These are phyloP conservation scores for Palloptera scutellata DNA, from an alignment of 2,888 invertebrate genomes.

Conservation along the genomic window DNA sequence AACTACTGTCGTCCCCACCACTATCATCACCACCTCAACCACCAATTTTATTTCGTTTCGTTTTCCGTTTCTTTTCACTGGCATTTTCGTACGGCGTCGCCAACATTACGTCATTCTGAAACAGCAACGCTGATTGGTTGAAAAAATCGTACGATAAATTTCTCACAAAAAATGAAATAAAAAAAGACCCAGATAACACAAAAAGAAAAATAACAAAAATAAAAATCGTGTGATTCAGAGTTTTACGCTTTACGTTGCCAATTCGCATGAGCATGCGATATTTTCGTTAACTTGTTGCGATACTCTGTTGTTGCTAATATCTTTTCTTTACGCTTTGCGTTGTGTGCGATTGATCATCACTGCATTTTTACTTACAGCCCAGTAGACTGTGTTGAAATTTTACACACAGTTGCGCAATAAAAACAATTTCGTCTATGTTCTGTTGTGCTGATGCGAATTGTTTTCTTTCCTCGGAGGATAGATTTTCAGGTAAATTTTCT, in stretches of 20 bases:
- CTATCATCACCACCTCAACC: not conserved
- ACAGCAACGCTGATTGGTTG: conserved; percentile 55
- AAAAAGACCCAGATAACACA: conserved; percentile 33
- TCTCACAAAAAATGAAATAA: conserved; percentile 44
- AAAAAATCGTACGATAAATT: conserved; percentile 63
- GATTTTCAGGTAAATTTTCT: too few relatives aligned
- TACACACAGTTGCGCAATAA: too few relatives aligned
- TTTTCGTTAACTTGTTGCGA: conserved; percentile 23
- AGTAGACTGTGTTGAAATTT: too few relatives aligned
- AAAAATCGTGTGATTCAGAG: conserved; percentile 8
- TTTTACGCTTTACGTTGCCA: not conserved
- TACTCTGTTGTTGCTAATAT: not conserved
- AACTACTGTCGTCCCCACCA: too few relatives aligned
- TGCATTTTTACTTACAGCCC: too few relatives aligned
- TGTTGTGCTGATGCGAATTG: too few relatives aligned
- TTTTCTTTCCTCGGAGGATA: too few relatives aligned
- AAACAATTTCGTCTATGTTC: too few relatives aligned
- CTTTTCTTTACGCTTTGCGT: not conserved
- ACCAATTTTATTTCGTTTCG: not conserved
- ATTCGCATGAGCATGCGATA: conserved; percentile 8
- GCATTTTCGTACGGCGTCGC: conserved; percentile 24
- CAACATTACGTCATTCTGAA: conserved; percentile 30
- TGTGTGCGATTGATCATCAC: not conserved
- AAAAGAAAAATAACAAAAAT: conserved; percentile 15
- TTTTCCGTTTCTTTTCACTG: conserved; percentile 17